These are phyloP conservation scores for Apamea anceps DNA, from an alignment of 2,888 invertebrate species.

Conservation along the genomic window DNA sequence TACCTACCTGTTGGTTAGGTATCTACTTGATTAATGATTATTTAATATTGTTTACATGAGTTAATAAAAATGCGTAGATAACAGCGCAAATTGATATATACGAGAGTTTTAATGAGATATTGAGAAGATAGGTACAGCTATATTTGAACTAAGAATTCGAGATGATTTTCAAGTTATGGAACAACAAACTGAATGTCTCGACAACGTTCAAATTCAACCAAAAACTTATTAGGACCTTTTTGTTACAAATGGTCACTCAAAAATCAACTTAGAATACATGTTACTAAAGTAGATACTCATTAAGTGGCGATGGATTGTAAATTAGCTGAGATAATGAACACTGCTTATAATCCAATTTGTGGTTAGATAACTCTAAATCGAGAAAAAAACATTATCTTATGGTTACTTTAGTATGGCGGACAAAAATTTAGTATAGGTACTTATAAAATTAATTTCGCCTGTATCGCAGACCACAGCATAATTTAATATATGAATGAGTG, in stretches of 20 bases:
- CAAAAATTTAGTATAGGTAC: neutral
- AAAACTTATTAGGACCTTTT: neutral
- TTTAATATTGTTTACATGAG: conserved; percentile 23
- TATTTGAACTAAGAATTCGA: neutral
- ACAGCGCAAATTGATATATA: neutral
- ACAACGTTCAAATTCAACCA: neutral
- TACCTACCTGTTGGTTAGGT: neutral
- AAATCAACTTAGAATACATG: neutral
- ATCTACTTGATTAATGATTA: conserved; percentile 4
- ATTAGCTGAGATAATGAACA: neutral
- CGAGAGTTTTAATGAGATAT: neutral
- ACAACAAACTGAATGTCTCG: neutral
- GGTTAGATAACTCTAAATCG: conserved; percentile 10
- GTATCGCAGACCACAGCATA: conserved; percentile 45
- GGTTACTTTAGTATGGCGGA: neutral
- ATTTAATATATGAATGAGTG: conserved; percentile 73
- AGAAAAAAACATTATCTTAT: neutral
- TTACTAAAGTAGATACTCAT: neutral
- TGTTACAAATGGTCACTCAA: neutral
- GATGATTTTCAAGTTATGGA: neutral
- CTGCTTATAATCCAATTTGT: neutral
- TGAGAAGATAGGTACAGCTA: neutral
- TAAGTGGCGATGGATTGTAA: neutral
- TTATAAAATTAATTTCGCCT: conserved; percentile 19
- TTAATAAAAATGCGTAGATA: conserved; percentile 11